A percentile compares a stretch with the other conserved stretches of the same genome.
phyloP scores from a whole-genome alignment of 2,113 vertebrate species.

The Noctilio leporinus region DNA sequence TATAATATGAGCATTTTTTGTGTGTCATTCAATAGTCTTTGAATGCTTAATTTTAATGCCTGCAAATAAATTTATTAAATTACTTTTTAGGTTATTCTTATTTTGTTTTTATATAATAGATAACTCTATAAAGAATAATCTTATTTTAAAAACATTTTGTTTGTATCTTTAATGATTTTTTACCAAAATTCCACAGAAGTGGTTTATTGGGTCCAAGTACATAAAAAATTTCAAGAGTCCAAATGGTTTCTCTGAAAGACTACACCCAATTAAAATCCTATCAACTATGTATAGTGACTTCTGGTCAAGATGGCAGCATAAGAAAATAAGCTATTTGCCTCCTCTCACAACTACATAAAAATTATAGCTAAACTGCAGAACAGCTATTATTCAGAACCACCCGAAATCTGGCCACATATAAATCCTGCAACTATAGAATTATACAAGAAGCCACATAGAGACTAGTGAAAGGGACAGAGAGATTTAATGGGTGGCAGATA shows the following conservation, averaged over 20 bases:
- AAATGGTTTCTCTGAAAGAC: neutral
- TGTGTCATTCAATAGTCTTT: neutral
- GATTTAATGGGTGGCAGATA: neutral
- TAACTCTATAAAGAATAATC: neutral
- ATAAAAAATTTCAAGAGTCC: neutral
- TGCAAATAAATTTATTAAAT: neutral
- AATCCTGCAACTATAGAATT: too few species aligned
- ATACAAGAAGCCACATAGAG: neutral
- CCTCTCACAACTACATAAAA: neutral
- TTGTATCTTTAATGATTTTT: neutral
- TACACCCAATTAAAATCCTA: neutral
- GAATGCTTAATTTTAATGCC: neutral
- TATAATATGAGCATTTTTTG: neutral
- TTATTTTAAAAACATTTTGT: neutral
- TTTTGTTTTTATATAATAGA: neutral
- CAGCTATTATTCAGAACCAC: neutral
- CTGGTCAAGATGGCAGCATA: neutral
- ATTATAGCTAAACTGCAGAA: neutral
- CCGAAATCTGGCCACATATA: neutral
- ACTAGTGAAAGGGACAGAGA: too few species aligned
- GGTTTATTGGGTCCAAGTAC: neutral
- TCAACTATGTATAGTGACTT: neutral
- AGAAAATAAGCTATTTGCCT: neutral
- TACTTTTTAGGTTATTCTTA: neutral
- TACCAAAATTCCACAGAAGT: neutral